Evolutionary conservation across 1,140 invertebrate genomes (phyloP).

Genomic region (Danaus plexippus): DNA sequence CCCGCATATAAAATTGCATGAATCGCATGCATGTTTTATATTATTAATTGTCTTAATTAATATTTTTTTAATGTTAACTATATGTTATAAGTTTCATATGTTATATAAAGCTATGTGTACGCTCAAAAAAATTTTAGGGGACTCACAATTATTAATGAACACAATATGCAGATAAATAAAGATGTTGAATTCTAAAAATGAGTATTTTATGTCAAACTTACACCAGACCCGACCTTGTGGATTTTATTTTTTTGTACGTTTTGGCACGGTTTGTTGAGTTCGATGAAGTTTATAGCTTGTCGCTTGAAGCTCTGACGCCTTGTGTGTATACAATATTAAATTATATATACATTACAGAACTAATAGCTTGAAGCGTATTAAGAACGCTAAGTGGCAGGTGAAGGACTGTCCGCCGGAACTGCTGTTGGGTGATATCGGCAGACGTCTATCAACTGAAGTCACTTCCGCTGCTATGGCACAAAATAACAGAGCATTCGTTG

Average conservation of each 20-base stretch:
- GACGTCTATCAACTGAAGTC: constrained; percentile 72
- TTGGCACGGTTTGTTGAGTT: too few species aligned
- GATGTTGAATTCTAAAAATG: constrained; percentile 6
- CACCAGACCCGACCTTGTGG: too few species aligned
- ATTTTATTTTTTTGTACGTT: too few species aligned
- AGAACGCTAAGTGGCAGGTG: constrained; percentile 75
- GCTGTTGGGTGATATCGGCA: constrained; percentile 55
- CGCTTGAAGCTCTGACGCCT: constrained; percentile 15
- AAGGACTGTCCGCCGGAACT: constrained; percentile 73
- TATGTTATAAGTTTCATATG: constrained; percentile 1
- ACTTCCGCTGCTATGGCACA: constrained; percentile 93
- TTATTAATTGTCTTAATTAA: constrained; percentile 6
- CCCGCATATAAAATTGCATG: too few species aligned
- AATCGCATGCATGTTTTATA: neutral
- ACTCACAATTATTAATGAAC: constrained; percentile 1
- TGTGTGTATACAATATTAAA: constrained; percentile 1
- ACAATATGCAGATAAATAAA: constrained; percentile 15
- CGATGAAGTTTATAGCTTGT: neutral
- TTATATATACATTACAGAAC: constrained; percentile 60
- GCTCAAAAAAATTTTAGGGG: too few species aligned
- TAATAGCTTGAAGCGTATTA: constrained; percentile 74
- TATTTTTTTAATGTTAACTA: constrained; percentile 1
- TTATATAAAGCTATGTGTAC: neutral
- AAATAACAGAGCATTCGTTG: constrained; percentile 98
- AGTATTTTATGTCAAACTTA: constrained; percentile 2